Evolutionary conservation across 64 coral and sea anemone species (phyloP).

Genomic region (Montipora sp.): DNA sequence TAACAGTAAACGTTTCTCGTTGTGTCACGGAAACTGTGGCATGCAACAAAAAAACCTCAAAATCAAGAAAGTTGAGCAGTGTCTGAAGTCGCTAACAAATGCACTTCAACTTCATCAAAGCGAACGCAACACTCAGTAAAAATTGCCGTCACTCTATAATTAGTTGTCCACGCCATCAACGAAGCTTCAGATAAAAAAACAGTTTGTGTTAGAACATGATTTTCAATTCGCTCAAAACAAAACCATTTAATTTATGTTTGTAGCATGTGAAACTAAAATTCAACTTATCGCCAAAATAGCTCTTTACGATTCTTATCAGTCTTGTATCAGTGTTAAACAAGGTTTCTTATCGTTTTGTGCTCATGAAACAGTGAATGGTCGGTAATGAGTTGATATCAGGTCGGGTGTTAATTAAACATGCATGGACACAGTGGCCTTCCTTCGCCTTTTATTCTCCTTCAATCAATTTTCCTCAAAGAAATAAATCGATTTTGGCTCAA

Average conservation of each 20-base stretch:
- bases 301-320: constrained; percentile 26
- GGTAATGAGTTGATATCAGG: constrained; percentile 38
- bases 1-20: constrained; percentile 51
- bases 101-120: not conserved
- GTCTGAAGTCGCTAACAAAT: not conserved
- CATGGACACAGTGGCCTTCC: constrained; percentile 39
- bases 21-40: constrained; percentile 45
- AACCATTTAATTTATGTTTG: constrained; percentile 38
- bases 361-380: not conserved
- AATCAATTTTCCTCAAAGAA: not conserved
- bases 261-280: constrained; percentile 41
- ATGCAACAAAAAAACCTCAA: constrained; percentile 1
- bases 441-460: constrained; percentile 19
- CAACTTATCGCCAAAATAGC: constrained; percentile 46
- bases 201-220: constrained; percentile 28
- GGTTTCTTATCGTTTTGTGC: constrained; percentile 2
- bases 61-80: not conserved
- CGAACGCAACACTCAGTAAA: not conserved
- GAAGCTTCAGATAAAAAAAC: constrained; percentile 8
- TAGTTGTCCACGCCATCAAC: not conserved
- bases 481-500: not conserved
- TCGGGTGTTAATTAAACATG: constrained; percentile 50
- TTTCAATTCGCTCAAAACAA: constrained; percentile 35
- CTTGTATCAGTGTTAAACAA: constrained; percentile 26
- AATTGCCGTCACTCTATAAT: not conserved